Evolutionary conservation across 2,113 vertebrate genomes (phyloP), one percentile per base, ranked within the genome.

Genomic region (Apteryx owenii): DNA sequence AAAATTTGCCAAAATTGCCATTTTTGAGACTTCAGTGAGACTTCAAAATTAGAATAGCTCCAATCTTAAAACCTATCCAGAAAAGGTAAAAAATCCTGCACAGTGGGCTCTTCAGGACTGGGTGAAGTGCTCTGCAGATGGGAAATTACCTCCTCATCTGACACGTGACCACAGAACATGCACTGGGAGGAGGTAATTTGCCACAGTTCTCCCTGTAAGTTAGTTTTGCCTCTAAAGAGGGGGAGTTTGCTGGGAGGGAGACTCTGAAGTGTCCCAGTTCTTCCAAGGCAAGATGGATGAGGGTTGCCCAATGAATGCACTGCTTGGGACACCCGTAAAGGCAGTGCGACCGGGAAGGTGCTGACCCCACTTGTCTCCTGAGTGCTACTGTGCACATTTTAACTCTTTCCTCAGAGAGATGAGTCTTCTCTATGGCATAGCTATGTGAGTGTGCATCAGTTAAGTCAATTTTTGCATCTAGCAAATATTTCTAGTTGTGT

Each of bases 381-480:
- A 38, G 10, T 56, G 22, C 62, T 77, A 15, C 25, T 73, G 8
- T 51, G 28, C 19, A 10, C 18, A 8, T 29, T 82, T 68, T 13
- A 44, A 54, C 33, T 83, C 23, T 6, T 80, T 72, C 31, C 53
- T 89, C 0, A 0, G 13, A 38, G n/a, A 64, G 48, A n/a, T 65
- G 25, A 72, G 46, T 73, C 53, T 88, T 80, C 38, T 38, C 36
- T 31, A 33, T 51, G 53, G 28, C 28, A 23, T 16, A 58, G 29
- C 53, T 75, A 72, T 38, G 38, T 58, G 36, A 31, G 28, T 40
- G 8, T 18, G 38, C 17, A 51, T 85, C 33, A 66, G 33, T 93
- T 58, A 85, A 79, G 25, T 72, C 2, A 53, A 40, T 68, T 79
- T 79, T 82, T 72, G 3, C 72, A 23, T 65, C 18, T 76, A 75